phyloP scores from a whole-genome alignment of 1,140 invertebrate genomes.

The Cyphomyrmex costatus region DNA sequence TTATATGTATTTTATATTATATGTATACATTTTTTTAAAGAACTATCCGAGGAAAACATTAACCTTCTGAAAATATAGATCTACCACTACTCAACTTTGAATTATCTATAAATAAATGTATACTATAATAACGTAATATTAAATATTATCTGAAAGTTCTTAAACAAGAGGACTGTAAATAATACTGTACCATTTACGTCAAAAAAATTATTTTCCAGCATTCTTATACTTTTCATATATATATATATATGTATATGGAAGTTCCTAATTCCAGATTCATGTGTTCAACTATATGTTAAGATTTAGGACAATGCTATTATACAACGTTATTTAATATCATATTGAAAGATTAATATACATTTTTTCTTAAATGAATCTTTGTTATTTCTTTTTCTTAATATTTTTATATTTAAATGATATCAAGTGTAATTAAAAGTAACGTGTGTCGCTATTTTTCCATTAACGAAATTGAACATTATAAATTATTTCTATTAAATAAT shows the following conservation, averaged over 20 bases:
- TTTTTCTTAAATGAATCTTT: neutral
- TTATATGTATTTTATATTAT: neutral
- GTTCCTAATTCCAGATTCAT: slow-evolving; percentile 69
- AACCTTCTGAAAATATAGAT: neutral
- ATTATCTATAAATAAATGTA: slow-evolving; percentile 34
- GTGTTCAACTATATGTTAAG: slow-evolving; percentile 47
- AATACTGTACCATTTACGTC: slow-evolving; percentile 31
- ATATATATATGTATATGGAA: slow-evolving; percentile 21
- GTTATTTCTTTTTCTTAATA: slow-evolving; percentile 29
- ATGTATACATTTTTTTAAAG: neutral
- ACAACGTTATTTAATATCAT: slow-evolving; percentile 13
- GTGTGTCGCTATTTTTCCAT: neutral
- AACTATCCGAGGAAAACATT: neutral
- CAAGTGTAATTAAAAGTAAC: neutral
- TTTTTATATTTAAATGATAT: slow-evolving; percentile 20
- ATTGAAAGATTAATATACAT: slow-evolving; percentile 37
- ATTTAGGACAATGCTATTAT: slow-evolving; percentile 30
- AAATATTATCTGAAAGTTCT: slow-evolving; percentile 35
- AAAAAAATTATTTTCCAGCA: slow-evolving; percentile 59
- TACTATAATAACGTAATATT: slow-evolving; percentile 7
- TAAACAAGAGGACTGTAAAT: slow-evolving; percentile 60
- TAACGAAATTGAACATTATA: slow-evolving; percentile 30
- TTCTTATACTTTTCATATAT: slow-evolving; percentile 45
- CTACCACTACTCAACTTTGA: slow-evolving; percentile 11
- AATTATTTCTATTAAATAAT: slow-evolving; percentile 31